Conservation (phyloP, 2,888 invertebrate genomes). For the Dicyrtomina minuta region DNA sequence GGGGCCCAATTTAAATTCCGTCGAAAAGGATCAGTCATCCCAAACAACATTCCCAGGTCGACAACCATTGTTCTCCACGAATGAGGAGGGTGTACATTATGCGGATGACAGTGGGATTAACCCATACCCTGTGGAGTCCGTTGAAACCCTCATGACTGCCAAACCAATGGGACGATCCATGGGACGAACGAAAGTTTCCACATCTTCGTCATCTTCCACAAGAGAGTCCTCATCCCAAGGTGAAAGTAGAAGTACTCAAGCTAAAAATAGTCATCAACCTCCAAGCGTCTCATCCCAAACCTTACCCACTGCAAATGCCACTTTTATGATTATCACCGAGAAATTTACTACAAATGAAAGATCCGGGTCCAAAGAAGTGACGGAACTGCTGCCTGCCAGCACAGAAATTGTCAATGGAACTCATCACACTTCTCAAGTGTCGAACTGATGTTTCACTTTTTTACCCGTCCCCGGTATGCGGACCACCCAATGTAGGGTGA, state of each 20-base stretch:
- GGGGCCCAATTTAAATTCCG: neutral
- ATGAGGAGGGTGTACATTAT: neutral
- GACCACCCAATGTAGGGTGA: no score
- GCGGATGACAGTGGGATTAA: neutral
- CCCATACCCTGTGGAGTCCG: neutral
- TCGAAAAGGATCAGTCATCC: neutral
- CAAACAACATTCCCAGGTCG: constrained; percentile 6
- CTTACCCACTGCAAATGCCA: neutral
- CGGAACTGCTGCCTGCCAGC: neutral
- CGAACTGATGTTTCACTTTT: neutral
- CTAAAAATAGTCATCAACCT: constrained; percentile 11
- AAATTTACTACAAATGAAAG: constrained; percentile 38
- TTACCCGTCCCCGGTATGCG: no score
- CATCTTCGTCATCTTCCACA: neutral
- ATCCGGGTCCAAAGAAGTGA: constrained; percentile 27
- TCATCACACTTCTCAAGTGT: no score
- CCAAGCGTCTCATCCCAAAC: neutral
- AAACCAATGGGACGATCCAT: neutral
- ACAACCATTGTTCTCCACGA: constrained; percentile 20
- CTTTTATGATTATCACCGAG: constrained; percentile 38
- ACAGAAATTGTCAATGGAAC: neutral
- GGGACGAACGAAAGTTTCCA: no score
- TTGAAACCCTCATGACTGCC: neutral
- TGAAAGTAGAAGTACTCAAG: neutral
- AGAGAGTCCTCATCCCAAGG: neutral